These are phyloP conservation scores for Nomada fabriciana DNA, from an alignment of 2,888 invertebrate species.

Conservation along the genomic window DNA sequence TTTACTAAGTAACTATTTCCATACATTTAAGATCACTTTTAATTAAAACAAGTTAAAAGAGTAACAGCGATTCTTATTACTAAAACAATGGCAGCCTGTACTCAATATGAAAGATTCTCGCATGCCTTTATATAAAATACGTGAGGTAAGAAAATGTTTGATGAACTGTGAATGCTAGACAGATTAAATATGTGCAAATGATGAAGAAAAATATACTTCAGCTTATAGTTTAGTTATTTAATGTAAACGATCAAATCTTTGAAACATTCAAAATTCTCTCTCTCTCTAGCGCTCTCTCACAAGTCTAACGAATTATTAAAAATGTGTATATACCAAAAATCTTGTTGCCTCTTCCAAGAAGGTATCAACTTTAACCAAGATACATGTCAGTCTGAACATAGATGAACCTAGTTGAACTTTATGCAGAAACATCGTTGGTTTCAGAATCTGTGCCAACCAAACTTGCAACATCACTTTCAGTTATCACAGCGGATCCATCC, in stretches of 20 bases:
- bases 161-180: slow-evolving; percentile 18
- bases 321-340: slow-evolving; percentile 24
- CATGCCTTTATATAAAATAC: slow-evolving; percentile 32
- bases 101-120: slow-evolving; percentile 28
- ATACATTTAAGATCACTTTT: slow-evolving; percentile 13
- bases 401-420: slow-evolving; percentile 45
- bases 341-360: slow-evolving; percentile 22
- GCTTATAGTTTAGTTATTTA: background rate
- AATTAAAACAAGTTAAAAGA: slow-evolving; percentile 20
- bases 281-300: too few species aligned
- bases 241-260: slow-evolving; percentile 27
- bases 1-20: slow-evolving; percentile 20
- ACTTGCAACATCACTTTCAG: slow-evolving; percentile 34
- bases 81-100: slow-evolving; percentile 43
- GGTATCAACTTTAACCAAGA: slow-evolving; percentile 38
- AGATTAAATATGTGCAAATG: slow-evolving; percentile 9
- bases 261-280: slow-evolving; percentile 26
- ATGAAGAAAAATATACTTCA: slow-evolving; percentile 23
- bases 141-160: slow-evolving; percentile 38
- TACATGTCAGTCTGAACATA: slow-evolving; percentile 28
- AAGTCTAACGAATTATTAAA: slow-evolving; percentile 13
- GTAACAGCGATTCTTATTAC: slow-evolving; percentile 26
- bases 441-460: slow-evolving; percentile 40
- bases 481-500: slow-evolving; percentile 24
- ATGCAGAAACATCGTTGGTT: slow-evolving; percentile 69